Conservation (phyloP, 2,113 vertebrate species). For the Macquaria ambigua region DNA sequence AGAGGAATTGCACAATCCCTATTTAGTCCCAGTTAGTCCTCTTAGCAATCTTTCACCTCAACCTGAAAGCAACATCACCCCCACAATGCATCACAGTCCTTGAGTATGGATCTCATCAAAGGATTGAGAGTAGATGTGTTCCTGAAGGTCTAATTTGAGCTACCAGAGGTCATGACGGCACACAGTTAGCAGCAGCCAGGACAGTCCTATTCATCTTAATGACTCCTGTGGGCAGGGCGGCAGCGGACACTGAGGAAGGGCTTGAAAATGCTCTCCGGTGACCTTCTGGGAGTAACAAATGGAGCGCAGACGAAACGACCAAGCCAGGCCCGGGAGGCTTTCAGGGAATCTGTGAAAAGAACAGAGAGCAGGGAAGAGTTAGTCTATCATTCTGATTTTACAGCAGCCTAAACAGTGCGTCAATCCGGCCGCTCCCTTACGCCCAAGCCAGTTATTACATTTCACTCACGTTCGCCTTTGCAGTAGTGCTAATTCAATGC, state of each 20-base stretch:
- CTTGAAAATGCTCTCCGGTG: conserved; percentile 80
- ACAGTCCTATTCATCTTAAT: conserved; percentile 81
- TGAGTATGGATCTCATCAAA: conserved; percentile 28
- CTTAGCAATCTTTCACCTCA: not conserved
- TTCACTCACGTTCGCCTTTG: conserved; percentile 58
- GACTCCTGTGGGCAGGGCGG: conserved; percentile 74
- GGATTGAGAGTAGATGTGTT: conserved; percentile 42
- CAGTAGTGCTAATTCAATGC: conserved; percentile 63
- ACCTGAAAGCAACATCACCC: conserved; percentile 16
- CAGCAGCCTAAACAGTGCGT: conserved; percentile 28
- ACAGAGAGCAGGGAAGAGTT: conserved; percentile 5
- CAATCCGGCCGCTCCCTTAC: conserved; percentile 24
- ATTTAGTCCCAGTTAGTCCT: not conserved
- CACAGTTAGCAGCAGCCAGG: conserved; percentile 63
- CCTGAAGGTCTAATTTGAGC: conserved; percentile 73
- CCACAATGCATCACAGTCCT: conserved; percentile 11
- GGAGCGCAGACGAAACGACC: conserved; percentile 82
- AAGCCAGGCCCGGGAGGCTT: conserved; percentile 77
- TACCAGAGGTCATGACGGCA: conserved; percentile 76
- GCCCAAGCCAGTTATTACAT: conserved; percentile 32
- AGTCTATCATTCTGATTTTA: conserved; percentile 37
- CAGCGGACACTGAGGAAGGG: conserved; percentile 76
- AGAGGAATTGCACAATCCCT: not conserved
- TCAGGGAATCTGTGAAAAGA: conserved; percentile 80
- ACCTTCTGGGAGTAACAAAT: conserved; percentile 88